Percentiles rank a stretch among this genome's conserved stretches.
Evolutionary conservation across 2,113 vertebrate genomes (phyloP).

Genomic region (Dicrurus megarhynchus): DNA sequence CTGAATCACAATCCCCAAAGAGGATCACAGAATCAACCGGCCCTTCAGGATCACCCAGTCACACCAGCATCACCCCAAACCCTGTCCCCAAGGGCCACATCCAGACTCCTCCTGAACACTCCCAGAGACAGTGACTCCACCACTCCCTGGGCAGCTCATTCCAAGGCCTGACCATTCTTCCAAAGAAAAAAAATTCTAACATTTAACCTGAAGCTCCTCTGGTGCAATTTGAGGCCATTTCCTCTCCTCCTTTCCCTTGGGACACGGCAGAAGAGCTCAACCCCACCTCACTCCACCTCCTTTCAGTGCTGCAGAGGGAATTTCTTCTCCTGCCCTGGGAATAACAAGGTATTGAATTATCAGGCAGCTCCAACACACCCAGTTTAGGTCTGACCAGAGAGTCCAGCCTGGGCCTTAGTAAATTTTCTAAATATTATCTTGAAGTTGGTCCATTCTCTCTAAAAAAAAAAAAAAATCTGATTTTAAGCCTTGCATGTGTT

Average conservation of each 20-base stretch:
- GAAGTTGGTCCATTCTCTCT: background rate
- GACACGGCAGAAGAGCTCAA: rapidly evolving
- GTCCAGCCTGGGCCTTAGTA: background rate
- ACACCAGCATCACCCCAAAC: background rate
- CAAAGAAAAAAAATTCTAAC: background rate
- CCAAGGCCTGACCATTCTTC: background rate
- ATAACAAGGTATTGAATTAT: background rate
- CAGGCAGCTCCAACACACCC: background rate
- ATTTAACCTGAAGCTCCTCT: rapidly evolving
- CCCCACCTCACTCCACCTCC: background rate
- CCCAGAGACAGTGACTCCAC: background rate
- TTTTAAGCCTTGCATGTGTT: background rate
- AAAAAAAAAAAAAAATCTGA: background rate
- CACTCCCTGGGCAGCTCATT: background rate
- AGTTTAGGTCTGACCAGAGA: background rate
- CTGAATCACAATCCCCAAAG: background rate
- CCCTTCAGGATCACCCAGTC: rapidly evolving
- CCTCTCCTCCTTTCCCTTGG: background rate
- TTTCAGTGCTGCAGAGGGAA: background rate
- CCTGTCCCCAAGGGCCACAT: background rate
- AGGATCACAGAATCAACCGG: background rate
- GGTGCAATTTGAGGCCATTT: background rate
- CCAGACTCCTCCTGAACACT: background rate
- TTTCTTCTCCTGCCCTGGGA: background rate
- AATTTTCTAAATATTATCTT: background rate